phyloP scores from a whole-genome alignment of 2,113 vertebrate species.

The Calyptommatus sinebrachiatus region DNA sequence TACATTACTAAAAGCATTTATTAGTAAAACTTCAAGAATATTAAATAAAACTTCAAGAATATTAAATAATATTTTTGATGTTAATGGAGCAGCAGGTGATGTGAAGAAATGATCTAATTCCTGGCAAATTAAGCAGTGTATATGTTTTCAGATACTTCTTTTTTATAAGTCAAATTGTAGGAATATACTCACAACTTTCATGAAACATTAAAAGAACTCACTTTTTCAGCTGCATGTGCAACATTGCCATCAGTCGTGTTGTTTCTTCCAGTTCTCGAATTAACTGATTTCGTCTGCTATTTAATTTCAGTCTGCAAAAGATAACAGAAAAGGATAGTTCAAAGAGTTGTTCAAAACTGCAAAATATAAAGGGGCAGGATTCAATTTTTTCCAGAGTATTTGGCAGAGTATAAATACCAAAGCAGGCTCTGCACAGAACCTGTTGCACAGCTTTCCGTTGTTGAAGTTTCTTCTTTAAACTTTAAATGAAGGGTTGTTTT shows the following conservation, averaged over 20 bases:
- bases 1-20: not conserved
- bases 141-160: not conserved
- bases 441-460: not conserved
- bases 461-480: not conserved
- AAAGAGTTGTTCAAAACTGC: conserved; percentile 3
- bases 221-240: conserved; percentile 92
- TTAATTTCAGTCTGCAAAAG: conserved; percentile 81
- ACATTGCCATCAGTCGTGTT: conserved; percentile 80
- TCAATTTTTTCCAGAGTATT: not conserved
- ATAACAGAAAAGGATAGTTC: conserved; percentile 1
- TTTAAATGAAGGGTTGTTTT: not conserved
- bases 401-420: not conserved
- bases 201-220: conserved; percentile 53
- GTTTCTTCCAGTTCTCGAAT: conserved; percentile 92
- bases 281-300: conserved; percentile 89
- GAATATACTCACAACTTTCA: not conserved
- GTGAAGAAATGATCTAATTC: not conserved
- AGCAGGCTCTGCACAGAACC: not conserved
- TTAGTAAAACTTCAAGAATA: too few relatives aligned
- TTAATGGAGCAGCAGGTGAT: too few relatives aligned
- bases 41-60: not conserved
- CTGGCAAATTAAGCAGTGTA: not conserved
- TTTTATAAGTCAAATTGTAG: not conserved
- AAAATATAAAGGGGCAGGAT: conserved; percentile 6
- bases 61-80: not conserved